These are phyloP conservation scores for Sorex araneus DNA, from an alignment of 2,113 vertebrate genomes.

Conservation along the genomic window DNA sequence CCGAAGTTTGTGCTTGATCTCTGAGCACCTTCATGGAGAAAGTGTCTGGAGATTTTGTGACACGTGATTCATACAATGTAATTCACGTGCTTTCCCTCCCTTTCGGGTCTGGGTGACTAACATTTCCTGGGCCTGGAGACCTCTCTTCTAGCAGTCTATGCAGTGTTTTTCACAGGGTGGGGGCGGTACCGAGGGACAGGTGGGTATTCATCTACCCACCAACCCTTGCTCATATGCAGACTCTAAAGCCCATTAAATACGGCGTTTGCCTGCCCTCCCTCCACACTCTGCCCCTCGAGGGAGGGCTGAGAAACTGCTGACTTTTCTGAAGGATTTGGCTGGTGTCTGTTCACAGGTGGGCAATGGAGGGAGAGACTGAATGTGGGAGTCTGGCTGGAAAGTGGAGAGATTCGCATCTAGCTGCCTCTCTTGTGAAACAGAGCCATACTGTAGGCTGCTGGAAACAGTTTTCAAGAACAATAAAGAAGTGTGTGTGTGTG, in stretches of 20 bases:
- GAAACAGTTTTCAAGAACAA: constrained; percentile 52
- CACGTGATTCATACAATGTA: not conserved
- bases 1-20: not conserved
- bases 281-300: not conserved
- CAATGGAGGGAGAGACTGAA: not conserved
- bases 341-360: not conserved
- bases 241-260: not conserved
- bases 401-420: not conserved
- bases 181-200: not conserved
- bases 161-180: not conserved
- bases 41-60: not conserved
- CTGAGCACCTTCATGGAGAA: not conserved
- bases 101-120: not conserved
- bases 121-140: not conserved
- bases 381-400: not conserved
- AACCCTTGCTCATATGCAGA: not conserved
- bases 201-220: not conserved
- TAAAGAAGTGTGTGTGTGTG: not conserved
- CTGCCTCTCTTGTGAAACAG: constrained; percentile 25
- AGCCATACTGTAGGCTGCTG: not conserved
- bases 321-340: not conserved
- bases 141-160: not conserved
- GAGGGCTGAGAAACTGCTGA: constrained; percentile 28
- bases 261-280: not conserved
- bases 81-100: not conserved